Conservation (phyloP, 2,113 vertebrate species). For the Petrocephalus zakoni region DNA sequence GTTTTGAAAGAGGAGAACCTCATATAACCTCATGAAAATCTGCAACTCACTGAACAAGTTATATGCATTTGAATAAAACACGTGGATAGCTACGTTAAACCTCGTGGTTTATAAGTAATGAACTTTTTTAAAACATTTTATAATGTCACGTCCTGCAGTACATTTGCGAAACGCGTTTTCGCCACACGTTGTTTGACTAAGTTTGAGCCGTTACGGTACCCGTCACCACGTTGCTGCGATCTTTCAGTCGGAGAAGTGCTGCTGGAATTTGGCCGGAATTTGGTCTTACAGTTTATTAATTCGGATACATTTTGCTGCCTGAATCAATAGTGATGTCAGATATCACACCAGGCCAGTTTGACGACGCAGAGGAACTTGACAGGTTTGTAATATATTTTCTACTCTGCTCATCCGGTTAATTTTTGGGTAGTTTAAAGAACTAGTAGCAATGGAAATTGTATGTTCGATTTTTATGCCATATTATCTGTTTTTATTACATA, state of each 20-base stretch:
- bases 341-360: slow-evolving; percentile 46
- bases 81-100: neutral
- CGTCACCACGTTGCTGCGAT: slow-evolving; percentile 29
- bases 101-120: neutral
- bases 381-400: slow-evolving; percentile 24
- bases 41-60: neutral
- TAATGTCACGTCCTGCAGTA: neutral
- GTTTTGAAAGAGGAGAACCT: neutral
- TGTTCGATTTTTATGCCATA: neutral
- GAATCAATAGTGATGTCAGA: slow-evolving; percentile 24
- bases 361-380: slow-evolving; percentile 40
- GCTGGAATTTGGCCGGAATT: neutral
- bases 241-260: neutral
- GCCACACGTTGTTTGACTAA: neutral
- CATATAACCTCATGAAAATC: neutral
- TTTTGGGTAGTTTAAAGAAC: neutral
- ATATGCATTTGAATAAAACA: neutral
- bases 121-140: neutral
- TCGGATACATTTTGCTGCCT: neutral
- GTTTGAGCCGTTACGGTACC: slow-evolving; percentile 17
- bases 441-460: neutral
- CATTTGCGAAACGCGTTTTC: neutral
- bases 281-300: neutral
- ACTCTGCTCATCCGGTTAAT: neutral
- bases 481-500: neutral